Conservation (phyloP, 2,888 invertebrate genomes). For the Amblyjoppa fuscipennis region DNA sequence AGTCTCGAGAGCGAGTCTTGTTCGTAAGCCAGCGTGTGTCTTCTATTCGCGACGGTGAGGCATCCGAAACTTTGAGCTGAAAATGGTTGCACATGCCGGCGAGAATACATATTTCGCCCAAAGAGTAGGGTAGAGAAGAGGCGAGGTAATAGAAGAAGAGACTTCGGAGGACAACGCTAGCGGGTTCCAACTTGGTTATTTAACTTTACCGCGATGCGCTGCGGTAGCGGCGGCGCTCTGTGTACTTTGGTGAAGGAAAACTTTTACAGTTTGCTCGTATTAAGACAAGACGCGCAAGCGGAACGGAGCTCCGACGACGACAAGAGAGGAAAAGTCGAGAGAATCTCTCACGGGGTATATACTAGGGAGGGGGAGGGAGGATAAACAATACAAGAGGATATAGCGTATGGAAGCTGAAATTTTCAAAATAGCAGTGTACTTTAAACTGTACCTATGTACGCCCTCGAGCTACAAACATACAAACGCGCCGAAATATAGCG, state of each 20-base stretch:
- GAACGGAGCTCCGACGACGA: constrained; percentile 65
- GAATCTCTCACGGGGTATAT: constrained; percentile 47
- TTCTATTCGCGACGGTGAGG: constrained; percentile 38
- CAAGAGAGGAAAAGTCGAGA: constrained; percentile 64
- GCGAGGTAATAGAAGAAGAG: constrained; percentile 63
- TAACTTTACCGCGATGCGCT: constrained; percentile 70
- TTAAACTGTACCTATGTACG: constrained; percentile 10
- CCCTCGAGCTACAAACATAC: background rate
- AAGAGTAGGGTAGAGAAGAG: constrained; percentile 53
- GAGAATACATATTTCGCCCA: constrained; percentile 56
- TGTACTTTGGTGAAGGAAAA: constrained; percentile 72
- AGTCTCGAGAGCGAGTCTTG: constrained; percentile 22
- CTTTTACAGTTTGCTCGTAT: constrained; percentile 77
- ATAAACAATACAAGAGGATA: constrained; percentile 57
- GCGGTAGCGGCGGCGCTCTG: constrained; percentile 44
- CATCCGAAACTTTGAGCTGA: constrained; percentile 51
- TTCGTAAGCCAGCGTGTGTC: constrained; percentile 13
- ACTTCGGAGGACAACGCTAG: constrained; percentile 51
- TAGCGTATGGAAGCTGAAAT: constrained; percentile 30
- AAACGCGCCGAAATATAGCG: background rate
- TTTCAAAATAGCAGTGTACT: constrained; percentile 45
- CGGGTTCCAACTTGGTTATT: constrained; percentile 70
- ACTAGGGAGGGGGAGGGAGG: constrained; percentile 11
- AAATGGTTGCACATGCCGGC: constrained; percentile 56
- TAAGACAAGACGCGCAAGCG: constrained; percentile 71